phyloP scores from a whole-genome alignment of 2,888 invertebrate species.

The Cecidostiba fungosa region DNA sequence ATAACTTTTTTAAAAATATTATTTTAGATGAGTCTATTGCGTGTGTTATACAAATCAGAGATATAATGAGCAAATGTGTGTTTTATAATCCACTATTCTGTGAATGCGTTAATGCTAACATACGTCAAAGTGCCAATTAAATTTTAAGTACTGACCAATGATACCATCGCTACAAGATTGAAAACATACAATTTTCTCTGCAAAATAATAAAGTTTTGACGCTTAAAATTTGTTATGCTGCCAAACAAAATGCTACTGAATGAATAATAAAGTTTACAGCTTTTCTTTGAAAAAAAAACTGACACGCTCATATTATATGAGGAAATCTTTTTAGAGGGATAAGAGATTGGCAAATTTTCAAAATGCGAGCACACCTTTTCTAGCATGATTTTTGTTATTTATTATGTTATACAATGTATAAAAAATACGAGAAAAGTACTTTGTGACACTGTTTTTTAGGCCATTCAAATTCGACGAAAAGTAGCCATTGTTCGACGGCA shows the following conservation, averaged over 20 bases:
- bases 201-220: neutral
- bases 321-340: too few relatives aligned
- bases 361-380: too few relatives aligned
- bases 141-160: neutral
- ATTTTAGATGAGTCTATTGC: neutral
- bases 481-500: too few relatives aligned
- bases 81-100: neutral
- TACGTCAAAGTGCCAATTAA: neutral
- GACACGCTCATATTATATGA: neutral
- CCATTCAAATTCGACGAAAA: too few relatives aligned
- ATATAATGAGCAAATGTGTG: neutral
- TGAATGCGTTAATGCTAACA: neutral
- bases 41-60: neutral
- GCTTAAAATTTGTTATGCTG: neutral
- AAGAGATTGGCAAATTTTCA: too few relatives aligned
- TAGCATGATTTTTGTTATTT: too few relatives aligned
- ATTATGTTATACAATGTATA: too few relatives aligned
- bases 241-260: neutral
- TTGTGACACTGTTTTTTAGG: too few relatives aligned
- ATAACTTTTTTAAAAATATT: constrained; percentile 3
- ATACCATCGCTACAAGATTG: neutral
- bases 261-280: neutral
- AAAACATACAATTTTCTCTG: neutral
- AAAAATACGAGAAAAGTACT: too few relatives aligned
- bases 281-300: neutral